Base-by-base conservation (phyloP, 2,888 invertebrate genomes). In the Torymus auratus region DNA sequence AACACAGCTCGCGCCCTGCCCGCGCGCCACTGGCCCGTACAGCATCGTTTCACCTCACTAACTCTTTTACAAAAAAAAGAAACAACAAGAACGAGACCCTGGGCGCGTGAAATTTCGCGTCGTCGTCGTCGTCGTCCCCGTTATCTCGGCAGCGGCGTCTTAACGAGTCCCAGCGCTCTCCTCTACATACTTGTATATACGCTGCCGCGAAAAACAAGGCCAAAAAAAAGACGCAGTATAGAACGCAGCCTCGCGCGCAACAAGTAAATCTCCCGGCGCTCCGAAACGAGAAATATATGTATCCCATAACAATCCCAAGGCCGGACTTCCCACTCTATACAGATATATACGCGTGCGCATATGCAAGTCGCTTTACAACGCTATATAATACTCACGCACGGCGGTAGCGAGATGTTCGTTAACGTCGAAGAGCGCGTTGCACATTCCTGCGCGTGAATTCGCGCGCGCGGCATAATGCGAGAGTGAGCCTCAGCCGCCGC, bases 361-460 rank as follows among this genome's bases (percentile, higher is more conserved):
- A 20, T 5, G 5, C 28, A 5, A 2, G 28, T 28, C 28, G 3
- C 28, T 28, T 28, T 28, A 28, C 28, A 28, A 28, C 28, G 28
- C 28, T 28, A 28, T 23, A 61, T 12, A 23, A 20, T 20, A 60
- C n/a, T 58, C 7, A 10, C 14, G 58, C n/a, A 17, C 23, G n/a
- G 56, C 41, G 56, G 50, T 65, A 28, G 28, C 28, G 28, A 28
- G 64, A 70, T 65, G 74, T 74, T 79, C 79, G 79, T 79, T 79
- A 74, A 79, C 61, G 73, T 73, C 78, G 70, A 74, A 71, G 68
- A 50, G 20, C 67, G 67, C 71, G 73, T 73, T 77, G 78, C 80
- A 77, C 80, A 77, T 75, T 78, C 81, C 80, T 78, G 80, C 62
- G 80, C 62, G 82, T 81, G 80, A 83, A 82, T 82, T 82, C 81